Evolutionary conservation across 2,888 invertebrate genomes (phyloP).

Genomic region (Priocnemis perturbator): DNA sequence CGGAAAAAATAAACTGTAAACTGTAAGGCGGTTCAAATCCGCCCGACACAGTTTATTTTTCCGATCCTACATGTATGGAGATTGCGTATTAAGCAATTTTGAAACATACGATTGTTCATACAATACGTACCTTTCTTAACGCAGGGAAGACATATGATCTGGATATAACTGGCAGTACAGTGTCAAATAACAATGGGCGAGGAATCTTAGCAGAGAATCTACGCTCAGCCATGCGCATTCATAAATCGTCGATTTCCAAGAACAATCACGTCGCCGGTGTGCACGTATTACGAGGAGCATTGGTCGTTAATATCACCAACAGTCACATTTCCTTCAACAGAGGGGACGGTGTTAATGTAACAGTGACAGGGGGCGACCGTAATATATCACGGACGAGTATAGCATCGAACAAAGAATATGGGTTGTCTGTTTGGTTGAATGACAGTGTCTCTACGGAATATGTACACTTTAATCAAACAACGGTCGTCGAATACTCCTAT

Average conservation of each 20-base stretch:
- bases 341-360: conserved; percentile 96
- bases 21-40: no score
- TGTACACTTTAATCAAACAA: conserved; percentile 88
- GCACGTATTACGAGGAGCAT: conserved; percentile 92
- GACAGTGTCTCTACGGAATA: conserved; percentile 88
- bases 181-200: conserved; percentile 93
- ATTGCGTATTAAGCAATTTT: no score
- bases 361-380: conserved; percentile 94
- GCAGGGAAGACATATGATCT: conserved; percentile 87
- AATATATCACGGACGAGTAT: conserved; percentile 92
- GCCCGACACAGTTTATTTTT: no score
- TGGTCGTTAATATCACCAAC: conserved; percentile 94
- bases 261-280: conserved; percentile 95
- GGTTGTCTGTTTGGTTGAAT: conserved; percentile 93
- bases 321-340: conserved; percentile 93
- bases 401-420: conserved; percentile 91
- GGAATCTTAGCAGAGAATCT: conserved; percentile 96
- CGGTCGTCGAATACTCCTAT: conserved; percentile 90
- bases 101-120: no score
- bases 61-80: neutral
- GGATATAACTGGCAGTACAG: conserved; percentile 88
- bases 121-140: conserved; percentile 13
- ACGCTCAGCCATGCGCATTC: conserved; percentile 91
- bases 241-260: conserved; percentile 87
- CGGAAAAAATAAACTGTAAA: no score